Base-by-base conservation (phyloP, 2,797 vertebrate species). In the Spatula clypeata region DNA sequence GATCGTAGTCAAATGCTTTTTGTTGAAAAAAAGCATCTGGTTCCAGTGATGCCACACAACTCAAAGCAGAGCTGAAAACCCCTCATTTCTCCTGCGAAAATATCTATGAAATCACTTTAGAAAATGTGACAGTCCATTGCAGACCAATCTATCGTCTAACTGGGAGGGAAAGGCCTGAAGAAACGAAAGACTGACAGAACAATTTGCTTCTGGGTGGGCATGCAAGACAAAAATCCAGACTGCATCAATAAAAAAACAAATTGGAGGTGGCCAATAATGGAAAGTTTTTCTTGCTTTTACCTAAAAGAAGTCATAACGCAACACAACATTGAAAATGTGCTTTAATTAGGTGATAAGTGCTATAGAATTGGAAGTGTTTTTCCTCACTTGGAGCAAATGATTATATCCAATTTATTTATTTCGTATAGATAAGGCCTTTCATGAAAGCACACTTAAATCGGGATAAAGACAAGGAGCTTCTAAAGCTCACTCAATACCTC, bases 371-470 rank as follows among this genome's bases (percentile, higher is more conserved):
- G 27, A 90, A 93, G 34, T 3, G 18, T 53, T 45, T 94, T 85
- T 79, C 42, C 42, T 58, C 77, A 54, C 14, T 85, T 79, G 67
- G 79, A 90, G 44, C 72, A 90, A 73, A 88, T 90, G 13, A 17
- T 95, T 76, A 76, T 74, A 79, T 27, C 9, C n/a, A 14, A 18
- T 69, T 86, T 47, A 2, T 95, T 75, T 80, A 8, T 92, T 94
- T 62, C 94, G 9, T 96, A 64, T 90, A 99, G 99, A 99, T 99
- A 97, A 99, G 99, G 64, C 99, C 99, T 45, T 99, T 99, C 95
- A 99, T 99, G 99, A 99, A 99, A 98, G 99, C 99, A 23, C 99
- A 99, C 96, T 98, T 99, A 93, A 99, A 99, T 98, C 98, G 99
- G 73, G 99, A 99, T 98, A 99, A 99, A 98, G 99, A 99, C 98